phyloP scores from a whole-genome alignment of 2,113 vertebrate species.

The Semnornis frantzii region DNA sequence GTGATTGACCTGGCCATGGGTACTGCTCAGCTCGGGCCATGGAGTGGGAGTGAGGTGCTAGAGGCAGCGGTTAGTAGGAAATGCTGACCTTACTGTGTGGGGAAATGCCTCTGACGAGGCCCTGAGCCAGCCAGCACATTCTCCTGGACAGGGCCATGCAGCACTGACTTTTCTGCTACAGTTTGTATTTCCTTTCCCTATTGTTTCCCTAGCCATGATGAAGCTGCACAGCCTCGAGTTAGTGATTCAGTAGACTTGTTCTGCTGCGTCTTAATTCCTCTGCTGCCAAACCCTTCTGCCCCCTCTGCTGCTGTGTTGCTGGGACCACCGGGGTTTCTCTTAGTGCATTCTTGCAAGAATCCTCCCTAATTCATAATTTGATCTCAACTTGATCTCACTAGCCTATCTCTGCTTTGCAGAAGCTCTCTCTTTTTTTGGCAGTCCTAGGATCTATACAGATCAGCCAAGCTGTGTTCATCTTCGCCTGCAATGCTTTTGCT shows the following conservation, averaged over 20 bases:
- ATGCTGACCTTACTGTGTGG: not conserved
- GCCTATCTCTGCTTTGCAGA: not conserved
- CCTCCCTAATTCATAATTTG: not conserved
- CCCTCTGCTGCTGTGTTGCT: not conserved
- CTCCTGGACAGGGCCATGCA: not conserved
- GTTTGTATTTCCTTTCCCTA: not conserved
- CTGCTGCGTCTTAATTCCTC: not conserved
- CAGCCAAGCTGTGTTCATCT: not conserved
- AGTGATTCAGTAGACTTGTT: fast-evolving
- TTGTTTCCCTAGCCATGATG: not conserved
- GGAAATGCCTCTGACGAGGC: not conserved
- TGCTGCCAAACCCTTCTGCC: not conserved
- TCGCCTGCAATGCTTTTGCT: not conserved
- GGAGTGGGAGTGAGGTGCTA: not conserved
- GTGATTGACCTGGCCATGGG: not conserved
- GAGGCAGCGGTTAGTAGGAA: not conserved
- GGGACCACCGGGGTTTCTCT: not conserved
- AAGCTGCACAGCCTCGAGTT: not conserved
- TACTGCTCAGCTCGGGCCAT: not conserved
- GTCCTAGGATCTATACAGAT: not conserved
- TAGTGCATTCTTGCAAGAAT: not conserved
- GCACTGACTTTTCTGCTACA: not conserved
- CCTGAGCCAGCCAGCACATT: not conserved
- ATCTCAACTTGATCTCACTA: not conserved
- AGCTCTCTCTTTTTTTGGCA: not conserved